Percentiles rank a stretch among this genome's conserved stretches.
Evolutionary conservation across 2,888 invertebrate genomes (phyloP).

Genomic region (Yponomeuta sedellus): DNA sequence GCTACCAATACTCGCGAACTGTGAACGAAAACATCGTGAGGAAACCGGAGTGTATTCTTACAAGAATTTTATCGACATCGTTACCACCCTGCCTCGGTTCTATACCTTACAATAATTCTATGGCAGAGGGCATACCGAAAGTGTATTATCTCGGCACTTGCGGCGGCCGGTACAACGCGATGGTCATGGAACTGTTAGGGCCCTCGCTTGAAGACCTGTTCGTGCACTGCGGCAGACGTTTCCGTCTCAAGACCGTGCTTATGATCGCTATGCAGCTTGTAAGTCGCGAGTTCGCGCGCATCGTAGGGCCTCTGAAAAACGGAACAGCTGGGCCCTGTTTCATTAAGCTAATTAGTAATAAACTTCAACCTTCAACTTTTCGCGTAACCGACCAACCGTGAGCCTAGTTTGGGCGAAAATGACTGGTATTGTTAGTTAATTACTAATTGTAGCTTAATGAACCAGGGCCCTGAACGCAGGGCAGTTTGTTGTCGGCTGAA

Average conservation of each 20-base stretch:
- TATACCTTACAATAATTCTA: background rate
- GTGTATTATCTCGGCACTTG: conserved; percentile 99
- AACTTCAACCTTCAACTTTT: background rate
- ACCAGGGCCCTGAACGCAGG: no score
- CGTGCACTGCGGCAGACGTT: conserved; percentile 98
- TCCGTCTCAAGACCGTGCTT: conserved; percentile 97
- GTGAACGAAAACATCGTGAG: no score
- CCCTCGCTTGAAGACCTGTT: conserved; percentile 99
- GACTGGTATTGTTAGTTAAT: no score
- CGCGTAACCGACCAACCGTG: no score
- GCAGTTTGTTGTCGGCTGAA: no score
- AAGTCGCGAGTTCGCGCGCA: conserved; percentile 54
- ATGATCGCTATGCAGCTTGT: conserved; percentile 98
- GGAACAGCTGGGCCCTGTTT: background rate
- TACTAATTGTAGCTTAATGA: no score
- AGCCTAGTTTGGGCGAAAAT: no score
- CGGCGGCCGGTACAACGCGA: conserved; percentile 98
- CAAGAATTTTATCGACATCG: no score
- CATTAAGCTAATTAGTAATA: no score
- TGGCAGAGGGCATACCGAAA: conserved; percentile 97
- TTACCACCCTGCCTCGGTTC: no score
- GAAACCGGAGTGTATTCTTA: no score
- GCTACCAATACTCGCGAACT: no score
- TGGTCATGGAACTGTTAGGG: conserved; percentile 99
- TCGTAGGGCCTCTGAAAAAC: conserved; percentile 21